phyloP scores from a whole-genome alignment of 2,888 invertebrate genomes.

The Archips crataeganus region DNA sequence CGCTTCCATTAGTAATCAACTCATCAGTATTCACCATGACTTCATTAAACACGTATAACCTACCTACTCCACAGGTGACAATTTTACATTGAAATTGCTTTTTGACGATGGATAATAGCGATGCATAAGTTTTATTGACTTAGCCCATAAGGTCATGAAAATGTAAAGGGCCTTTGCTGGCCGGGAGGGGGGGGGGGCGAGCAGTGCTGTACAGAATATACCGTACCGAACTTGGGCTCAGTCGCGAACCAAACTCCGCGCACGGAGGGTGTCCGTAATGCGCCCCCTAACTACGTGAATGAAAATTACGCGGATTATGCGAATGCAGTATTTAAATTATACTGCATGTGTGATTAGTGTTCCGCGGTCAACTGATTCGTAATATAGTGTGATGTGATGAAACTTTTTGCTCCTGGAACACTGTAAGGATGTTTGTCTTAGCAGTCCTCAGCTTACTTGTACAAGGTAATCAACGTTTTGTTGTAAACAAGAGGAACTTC shows the following conservation, averaged over 20 bases:
- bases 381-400: slow-evolving; percentile 70
- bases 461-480: slow-evolving; percentile 65
- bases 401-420: slow-evolving; percentile 65
- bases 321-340: background rate
- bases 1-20: background rate
- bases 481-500: slow-evolving; percentile 13
- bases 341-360: slow-evolving; percentile 28
- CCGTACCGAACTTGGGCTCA: slow-evolving; percentile 58
- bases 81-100: background rate
- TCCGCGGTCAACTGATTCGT: background rate
- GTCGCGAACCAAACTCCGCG: slow-evolving; percentile 62
- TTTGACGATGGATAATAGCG: slow-evolving; percentile 36
- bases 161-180: slow-evolving; percentile 69
- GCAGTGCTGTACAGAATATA: slow-evolving; percentile 57
- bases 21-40: slow-evolving; percentile 9
- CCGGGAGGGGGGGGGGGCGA: slow-evolving; percentile 71
- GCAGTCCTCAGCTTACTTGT: slow-evolving; percentile 73
- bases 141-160: slow-evolving; percentile 75
- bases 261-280: slow-evolving; percentile 56
- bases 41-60: background rate
- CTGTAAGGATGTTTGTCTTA: slow-evolving; percentile 79
- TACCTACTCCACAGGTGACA: background rate
- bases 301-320: slow-evolving; percentile 49
- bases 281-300: slow-evolving; percentile 40
- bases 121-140: slow-evolving; percentile 66